Conservation (phyloP, 2,888 invertebrate species). For the Idaea straminata region DNA sequence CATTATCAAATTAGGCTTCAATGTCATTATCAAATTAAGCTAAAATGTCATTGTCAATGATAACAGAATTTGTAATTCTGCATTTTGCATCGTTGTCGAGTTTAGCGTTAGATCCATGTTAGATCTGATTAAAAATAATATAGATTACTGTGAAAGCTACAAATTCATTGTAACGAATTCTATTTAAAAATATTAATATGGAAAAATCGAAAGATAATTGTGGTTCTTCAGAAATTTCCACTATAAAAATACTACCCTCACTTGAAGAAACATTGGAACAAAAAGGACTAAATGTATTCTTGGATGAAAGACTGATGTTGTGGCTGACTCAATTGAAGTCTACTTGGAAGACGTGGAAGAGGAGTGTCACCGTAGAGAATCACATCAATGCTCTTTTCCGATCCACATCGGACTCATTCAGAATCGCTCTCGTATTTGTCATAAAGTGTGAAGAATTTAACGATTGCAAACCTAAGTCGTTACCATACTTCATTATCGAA, state of each 20-base stretch:
- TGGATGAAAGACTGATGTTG: constrained; percentile 54
- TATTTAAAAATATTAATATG: background rate
- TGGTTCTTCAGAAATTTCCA: background rate
- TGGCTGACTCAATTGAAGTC: constrained; percentile 70
- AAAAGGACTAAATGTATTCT: constrained; percentile 60
- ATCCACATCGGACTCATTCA: constrained; percentile 79
- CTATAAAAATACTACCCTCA: constrained; percentile 71
- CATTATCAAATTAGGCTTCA: too few relatives aligned
- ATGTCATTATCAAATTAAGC: background rate
- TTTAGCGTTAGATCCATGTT: background rate
- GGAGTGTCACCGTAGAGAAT: constrained; percentile 72
- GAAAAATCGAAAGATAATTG: background rate
- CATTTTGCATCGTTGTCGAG: background rate
- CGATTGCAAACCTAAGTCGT: constrained; percentile 81
- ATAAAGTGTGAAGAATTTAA: constrained; percentile 82
- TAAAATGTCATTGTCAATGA: background rate
- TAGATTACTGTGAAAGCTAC: background rate
- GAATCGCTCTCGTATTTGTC: constrained; percentile 79
- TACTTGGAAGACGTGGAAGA: constrained; percentile 78
- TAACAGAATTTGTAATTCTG: too few relatives aligned
- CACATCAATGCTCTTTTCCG: constrained; percentile 73
- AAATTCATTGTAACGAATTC: background rate
- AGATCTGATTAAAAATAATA: background rate
- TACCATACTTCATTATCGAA: constrained; percentile 83
- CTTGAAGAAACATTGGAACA: constrained; percentile 61